phyloP scores from a whole-genome alignment of 2,113 vertebrate species.

The Centropus bengalensis region DNA sequence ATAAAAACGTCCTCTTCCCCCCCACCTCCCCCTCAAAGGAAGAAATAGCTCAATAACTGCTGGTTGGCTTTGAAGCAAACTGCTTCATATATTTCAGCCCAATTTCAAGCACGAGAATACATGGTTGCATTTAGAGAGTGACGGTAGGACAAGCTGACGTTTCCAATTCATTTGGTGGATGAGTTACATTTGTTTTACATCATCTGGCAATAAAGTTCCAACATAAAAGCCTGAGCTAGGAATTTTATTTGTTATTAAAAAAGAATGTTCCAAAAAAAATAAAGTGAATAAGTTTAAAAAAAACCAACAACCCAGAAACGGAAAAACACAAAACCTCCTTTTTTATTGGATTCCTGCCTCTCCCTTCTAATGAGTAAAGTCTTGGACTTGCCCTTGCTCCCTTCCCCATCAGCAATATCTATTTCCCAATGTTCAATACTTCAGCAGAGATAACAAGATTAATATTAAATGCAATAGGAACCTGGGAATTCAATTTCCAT shows the following conservation, averaged over 20 bases:
- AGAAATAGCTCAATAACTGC: neutral
- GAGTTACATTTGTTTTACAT: slow-evolving; percentile 55
- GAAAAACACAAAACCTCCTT: rapidly evolving
- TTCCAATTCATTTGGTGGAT: slow-evolving; percentile 9
- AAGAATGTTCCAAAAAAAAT: neutral
- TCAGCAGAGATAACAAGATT: neutral
- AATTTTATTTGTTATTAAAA: slow-evolving; percentile 39
- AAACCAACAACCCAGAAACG: neutral
- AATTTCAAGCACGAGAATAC: slow-evolving; percentile 39
- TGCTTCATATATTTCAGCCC: neutral
- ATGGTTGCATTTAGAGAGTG: slow-evolving; percentile 3
- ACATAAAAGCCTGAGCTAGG: slow-evolving; percentile 11
- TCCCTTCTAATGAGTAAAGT: neutral
- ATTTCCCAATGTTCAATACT: neutral
- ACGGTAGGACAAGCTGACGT: neutral
- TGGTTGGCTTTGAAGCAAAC: neutral
- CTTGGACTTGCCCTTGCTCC: neutral
- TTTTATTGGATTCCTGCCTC: neutral
- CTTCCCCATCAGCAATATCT: neutral
- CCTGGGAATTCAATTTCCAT: neutral
- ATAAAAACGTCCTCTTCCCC: neutral
- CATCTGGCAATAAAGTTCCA: slow-evolving; percentile 20
- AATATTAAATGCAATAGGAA: neutral
- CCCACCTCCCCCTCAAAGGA: neutral
- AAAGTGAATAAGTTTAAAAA: neutral